A percentile compares a stretch with the other conserved stretches of the same genome.
Conservation (phyloP, 2,113 vertebrate genomes). For the Spheniscus mendiculus region DNA sequence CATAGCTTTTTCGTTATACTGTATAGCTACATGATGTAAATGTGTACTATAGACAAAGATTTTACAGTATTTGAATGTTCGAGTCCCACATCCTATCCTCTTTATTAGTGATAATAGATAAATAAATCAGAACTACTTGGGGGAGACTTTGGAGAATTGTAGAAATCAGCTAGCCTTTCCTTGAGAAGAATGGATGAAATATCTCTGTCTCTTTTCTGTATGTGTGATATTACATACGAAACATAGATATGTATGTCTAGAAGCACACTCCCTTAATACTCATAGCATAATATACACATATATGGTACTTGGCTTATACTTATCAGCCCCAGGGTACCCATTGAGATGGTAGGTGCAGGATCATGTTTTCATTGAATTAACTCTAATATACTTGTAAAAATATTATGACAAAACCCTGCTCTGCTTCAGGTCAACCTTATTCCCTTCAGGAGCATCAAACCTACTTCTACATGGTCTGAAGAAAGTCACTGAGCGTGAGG, state of each 20-base stretch:
- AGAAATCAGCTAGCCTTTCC: neutral
- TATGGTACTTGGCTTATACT: neutral
- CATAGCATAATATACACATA: neutral
- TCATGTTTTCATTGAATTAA: neutral
- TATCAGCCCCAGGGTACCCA: neutral
- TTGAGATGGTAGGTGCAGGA: neutral
- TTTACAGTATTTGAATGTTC: neutral
- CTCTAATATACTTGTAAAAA: neutral
- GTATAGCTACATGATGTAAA: neutral
- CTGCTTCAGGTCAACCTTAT: neutral
- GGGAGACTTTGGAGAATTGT: neutral
- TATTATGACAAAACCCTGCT: neutral
- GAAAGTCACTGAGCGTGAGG: neutral
- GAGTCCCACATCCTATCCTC: neutral
- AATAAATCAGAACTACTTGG: neutral
- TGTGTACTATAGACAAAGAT: neutral
- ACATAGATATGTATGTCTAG: neutral
- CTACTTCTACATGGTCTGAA: neutral
- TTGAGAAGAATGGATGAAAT: neutral
- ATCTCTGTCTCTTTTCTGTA: neutral
- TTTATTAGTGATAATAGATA: neutral
- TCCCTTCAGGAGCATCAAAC: neutral
- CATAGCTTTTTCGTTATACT: neutral
- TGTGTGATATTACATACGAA: neutral
- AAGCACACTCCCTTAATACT: neutral